These are phyloP conservation scores for Ranitomeya variabilis DNA, from an alignment of 2,113 vertebrate species.

Conservation along the genomic window DNA sequence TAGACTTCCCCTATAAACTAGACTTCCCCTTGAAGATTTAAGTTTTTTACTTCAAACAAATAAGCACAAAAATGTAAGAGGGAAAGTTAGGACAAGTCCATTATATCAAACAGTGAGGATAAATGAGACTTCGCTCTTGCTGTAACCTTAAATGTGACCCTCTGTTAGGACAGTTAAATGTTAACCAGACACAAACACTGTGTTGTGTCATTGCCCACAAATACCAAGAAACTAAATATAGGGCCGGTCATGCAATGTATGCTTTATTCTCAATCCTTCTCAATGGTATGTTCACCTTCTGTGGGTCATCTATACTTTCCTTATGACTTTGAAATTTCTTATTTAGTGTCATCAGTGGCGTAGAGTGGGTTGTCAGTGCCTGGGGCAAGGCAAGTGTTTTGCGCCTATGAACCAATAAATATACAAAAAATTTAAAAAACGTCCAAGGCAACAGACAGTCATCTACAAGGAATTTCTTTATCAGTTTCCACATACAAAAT, in stretches of 20 bases:
- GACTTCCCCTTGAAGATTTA: not conserved
- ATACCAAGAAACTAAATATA: constrained; percentile 39
- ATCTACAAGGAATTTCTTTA: no score
- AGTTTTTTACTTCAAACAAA: not conserved
- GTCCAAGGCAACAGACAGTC: no score
- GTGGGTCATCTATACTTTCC: not conserved
- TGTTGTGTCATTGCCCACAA: constrained; percentile 33
- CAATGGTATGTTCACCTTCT: not conserved
- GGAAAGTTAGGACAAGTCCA: not conserved
- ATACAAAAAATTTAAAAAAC: no score
- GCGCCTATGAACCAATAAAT: no score
- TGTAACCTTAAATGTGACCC: constrained; percentile 16
- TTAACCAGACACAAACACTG: constrained; percentile 51
- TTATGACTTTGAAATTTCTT: not conserved
- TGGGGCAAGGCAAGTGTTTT: no score
- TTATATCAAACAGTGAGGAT: not conserved
- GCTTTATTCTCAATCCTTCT: not conserved
- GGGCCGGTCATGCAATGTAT: not conserved
- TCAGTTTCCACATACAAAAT: no score
- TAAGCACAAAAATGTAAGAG: not conserved
- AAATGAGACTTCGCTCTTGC: not conserved
- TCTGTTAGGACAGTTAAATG: constrained; percentile 31
- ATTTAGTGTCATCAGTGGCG: no score
- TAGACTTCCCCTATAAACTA: no score
- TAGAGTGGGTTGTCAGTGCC: no score